Percentiles rank a stretch among this genome's conserved stretches.
phyloP scores from a whole-genome alignment of 2,797 vertebrate genomes.

The Argya squamiceps region DNA sequence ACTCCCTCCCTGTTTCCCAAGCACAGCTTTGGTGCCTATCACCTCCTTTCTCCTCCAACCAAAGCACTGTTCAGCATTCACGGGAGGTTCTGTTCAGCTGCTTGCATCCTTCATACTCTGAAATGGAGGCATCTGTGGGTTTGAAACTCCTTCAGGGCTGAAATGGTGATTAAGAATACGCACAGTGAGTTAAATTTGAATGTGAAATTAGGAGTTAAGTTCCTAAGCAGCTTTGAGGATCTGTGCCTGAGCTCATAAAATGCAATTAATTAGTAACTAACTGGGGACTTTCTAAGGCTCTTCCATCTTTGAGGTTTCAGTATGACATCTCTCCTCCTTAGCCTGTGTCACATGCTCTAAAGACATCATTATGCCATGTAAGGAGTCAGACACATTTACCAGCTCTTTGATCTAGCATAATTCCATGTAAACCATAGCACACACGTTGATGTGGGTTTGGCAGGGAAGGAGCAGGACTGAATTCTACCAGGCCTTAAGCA shows the following conservation, averaged over 20 bases:
- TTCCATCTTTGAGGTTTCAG: neutral
- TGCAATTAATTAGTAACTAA: conserved; percentile 42
- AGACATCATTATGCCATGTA: neutral
- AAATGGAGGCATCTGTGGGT: conserved; percentile 15
- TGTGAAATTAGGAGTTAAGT: conserved; percentile 6
- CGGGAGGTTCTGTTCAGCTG: neutral
- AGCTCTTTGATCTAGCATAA: neutral
- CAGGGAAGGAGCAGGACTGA: neutral
- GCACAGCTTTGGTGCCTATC: neutral
- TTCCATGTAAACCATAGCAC: neutral
- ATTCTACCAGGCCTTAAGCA: neutral
- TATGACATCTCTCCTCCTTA: neutral
- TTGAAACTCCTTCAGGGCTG: conserved; percentile 32
- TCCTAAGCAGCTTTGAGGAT: conserved; percentile 36
- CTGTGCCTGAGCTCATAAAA: neutral
- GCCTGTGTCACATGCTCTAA: neutral
- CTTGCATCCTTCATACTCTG: neutral
- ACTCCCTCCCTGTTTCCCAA: neutral
- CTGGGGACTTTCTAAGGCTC: neutral
- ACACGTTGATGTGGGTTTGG: accelerated
- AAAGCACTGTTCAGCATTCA: neutral
- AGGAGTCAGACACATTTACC: neutral
- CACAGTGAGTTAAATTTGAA: conserved; percentile 21
- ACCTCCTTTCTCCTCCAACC: neutral
- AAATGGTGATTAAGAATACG: conserved; percentile 13